Evolutionary conservation across 2,113 vertebrate genomes (phyloP).

Genomic region (Muscicapa adusta): DNA sequence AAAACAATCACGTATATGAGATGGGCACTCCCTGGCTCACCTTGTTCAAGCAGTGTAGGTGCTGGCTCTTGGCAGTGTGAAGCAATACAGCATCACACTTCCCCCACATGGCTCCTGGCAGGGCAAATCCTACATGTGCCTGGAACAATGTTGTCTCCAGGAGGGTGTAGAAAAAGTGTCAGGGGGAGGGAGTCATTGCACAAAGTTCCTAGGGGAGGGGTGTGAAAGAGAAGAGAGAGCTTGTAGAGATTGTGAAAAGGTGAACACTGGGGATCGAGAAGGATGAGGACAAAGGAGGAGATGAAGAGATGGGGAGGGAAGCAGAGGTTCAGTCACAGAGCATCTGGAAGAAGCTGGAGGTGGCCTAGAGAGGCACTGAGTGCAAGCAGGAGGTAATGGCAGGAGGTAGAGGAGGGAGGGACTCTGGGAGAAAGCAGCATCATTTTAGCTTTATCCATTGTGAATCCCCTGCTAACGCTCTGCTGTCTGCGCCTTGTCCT

Average conservation of each 20-base stretch:
- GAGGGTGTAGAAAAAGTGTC: background rate
- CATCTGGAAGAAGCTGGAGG: background rate
- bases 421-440: background rate
- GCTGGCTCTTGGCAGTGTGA: background rate
- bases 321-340: background rate
- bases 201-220: background rate
- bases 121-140: background rate
- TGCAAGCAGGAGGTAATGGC: background rate
- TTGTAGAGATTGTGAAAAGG: background rate
- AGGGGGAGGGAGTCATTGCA: background rate
- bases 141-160: background rate
- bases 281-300: background rate
- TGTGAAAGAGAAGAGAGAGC: background rate
- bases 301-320: background rate
- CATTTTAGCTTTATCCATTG: rapidly evolving
- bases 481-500: conserved; percentile 39
- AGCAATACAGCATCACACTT: background rate
- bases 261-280: background rate
- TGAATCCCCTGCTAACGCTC: background rate
- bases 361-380: background rate
- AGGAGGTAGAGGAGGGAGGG: background rate
- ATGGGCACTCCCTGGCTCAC: background rate
- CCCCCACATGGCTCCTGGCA: background rate
- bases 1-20: rapidly evolving
- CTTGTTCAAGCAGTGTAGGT: background rate